Conservation (phyloP, 2,797 vertebrate genomes). For the Denticeps clupeoides region DNA sequence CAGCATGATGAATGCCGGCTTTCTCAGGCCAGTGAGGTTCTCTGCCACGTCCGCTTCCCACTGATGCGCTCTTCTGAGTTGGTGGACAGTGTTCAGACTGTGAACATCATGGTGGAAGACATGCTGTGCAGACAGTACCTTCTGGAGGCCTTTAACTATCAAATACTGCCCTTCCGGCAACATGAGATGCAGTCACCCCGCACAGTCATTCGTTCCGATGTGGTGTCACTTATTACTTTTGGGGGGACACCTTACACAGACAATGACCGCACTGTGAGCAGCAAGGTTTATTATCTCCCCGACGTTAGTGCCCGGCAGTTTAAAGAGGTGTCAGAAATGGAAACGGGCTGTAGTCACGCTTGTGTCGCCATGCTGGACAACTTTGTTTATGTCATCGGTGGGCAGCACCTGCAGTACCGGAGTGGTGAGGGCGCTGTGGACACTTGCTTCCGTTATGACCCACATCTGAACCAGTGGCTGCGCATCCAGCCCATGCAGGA, state of each 20-base stretch:
- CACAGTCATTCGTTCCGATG: constrained; percentile 76
- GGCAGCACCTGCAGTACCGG: constrained; percentile 90
- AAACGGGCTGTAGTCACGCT: constrained; percentile 82
- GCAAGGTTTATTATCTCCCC: constrained; percentile 74
- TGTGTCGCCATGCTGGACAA: constrained; percentile 88
- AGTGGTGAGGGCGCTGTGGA: constrained; percentile 90
- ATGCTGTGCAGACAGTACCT: constrained; percentile 82
- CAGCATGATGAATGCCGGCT: constrained; percentile 69
- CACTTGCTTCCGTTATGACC: constrained; percentile 80
- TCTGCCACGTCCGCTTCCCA: constrained; percentile 87
- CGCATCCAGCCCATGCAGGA: constrained; percentile 87
- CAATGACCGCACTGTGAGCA: constrained; percentile 82
- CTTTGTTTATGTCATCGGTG: constrained; percentile 85
- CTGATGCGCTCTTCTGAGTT: constrained; percentile 90
- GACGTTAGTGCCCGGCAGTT: constrained; percentile 72
- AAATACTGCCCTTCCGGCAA: constrained; percentile 91
- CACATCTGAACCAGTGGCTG: constrained; percentile 84
- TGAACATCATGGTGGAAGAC: constrained; percentile 94
- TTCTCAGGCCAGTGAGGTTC: constrained; percentile 67
- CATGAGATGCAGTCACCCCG: constrained; percentile 88
- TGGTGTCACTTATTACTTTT: constrained; percentile 76
- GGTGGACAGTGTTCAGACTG: constrained; percentile 88
- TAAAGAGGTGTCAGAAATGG: constrained; percentile 84
- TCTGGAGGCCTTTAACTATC: constrained; percentile 94
- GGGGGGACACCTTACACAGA: constrained; percentile 94